Evolutionary conservation across 2,888 invertebrate species (phyloP), one percentile per base, ranked within the genome.

Genomic region (Griposia aprilina): DNA sequence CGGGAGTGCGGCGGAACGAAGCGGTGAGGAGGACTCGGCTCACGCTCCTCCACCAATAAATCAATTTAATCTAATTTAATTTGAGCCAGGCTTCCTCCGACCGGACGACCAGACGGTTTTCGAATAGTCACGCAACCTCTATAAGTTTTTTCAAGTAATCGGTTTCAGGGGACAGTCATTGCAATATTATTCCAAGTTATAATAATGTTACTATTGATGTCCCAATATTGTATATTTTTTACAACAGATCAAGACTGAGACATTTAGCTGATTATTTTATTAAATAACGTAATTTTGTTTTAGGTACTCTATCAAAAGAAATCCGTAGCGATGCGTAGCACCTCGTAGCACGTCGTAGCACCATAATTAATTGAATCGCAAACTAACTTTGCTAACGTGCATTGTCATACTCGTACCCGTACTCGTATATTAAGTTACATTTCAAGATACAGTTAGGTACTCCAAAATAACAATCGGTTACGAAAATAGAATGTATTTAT

Each of bases 41-140:
- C 94, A 93, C 94, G 94, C 92, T 94, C 93, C 93, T 93, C 91
- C 90, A 93, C 92, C 94, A 94, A 95, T 96, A 96, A 96, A 96
- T 96, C 96, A 97, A 96, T 96, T 97, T 96, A 95, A 96, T 96
- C 94, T 96, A 96, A 96, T 96, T 96, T 96, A 96, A 96, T 96
- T 96, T 95, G 91, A 93, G 92, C 92, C 93, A 92, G 91, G 93
- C 93, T 95, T 96, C 95, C 95, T 95, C 91, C 92, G 91, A 88
- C 89, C 89, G 89, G 82, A 87, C 86, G 91, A 88, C 87, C 87
- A 88, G 84, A 86, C 82, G 26, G 26, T 87, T 91, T 92, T 90
- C 87, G 92, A 86, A 81, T 72, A 93, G 94, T 95, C 96, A 96
- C 95, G 96, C 96, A 92, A 96, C 84, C 86, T 89, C 57, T 20